Evolutionary conservation across 2,797 vertebrate species (phyloP), one percentile per base, ranked within the genome.

Genomic region (Catostomus latipinnis): DNA sequence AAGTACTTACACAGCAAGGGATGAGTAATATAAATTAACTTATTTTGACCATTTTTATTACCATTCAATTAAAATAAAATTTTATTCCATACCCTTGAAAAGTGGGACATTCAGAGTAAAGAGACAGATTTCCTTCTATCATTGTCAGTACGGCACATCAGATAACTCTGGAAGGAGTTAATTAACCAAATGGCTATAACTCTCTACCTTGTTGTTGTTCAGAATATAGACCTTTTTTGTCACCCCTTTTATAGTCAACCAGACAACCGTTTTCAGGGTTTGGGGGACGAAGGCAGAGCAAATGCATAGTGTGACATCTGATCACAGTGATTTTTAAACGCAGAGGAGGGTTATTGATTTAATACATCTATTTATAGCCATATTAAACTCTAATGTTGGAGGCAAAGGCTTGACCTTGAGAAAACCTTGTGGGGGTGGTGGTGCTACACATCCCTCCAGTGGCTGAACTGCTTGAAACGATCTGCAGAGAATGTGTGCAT

Each of bases 321-420:
- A 79, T 75, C 50, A 45, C 9, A 46, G 67, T 58, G 52, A 71
- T 74, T 70, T 75, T 14, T 58, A 62, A 48, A 34, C 48, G 69
- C 7, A 7, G 43, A 74, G 50, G 16, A 58, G 45, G 56, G 22
- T 16, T 65, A 34, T 34, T 52, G 43, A 63, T 63, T 11, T 57
- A 76, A 56, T 61, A 46, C 81, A 73, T 79, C n/a, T 5, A 22
- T 81, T 83, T 77, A 79, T 8, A 22, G 49, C 6, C 82, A 84
- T 69, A 22, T 84, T 68, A 88, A 84, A 22, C 14, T 34, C 10
- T 4, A 4, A 60, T 43, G 71, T 22, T 58, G 70, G 53, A 60
- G 53, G 54, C 76, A 46, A 57, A 16, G 8, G 83, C 74, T 13
- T 85, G 82, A 88, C 83, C 86, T 86, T 87, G 83, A 82, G 43